Evolutionary conservation across 2,113 vertebrate genomes (phyloP), one percentile per base, ranked within the genome.

Genomic region (Colistium nudipinnis): DNA sequence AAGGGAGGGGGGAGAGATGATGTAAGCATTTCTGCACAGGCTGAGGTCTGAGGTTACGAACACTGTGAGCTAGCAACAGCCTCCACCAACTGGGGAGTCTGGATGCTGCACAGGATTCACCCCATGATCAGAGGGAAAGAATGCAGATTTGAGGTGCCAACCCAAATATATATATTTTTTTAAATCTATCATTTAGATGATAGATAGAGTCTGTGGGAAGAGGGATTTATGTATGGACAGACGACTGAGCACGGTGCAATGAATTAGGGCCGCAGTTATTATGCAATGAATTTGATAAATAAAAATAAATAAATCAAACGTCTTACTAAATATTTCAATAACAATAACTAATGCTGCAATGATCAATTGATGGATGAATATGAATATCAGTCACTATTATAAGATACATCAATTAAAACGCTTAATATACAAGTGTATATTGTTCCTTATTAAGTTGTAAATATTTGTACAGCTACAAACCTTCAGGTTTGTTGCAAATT

Each of bases 11-110:
- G 19, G 51, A 35, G 54, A 24, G 73, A 77, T 86, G 86, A 88
- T 82, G 73, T 74, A 86, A 89, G 83, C 61, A 68, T 86, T 84
- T 82, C 66, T 82, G 73, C 57, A 77, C 51, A 63, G 54, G 70
- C 82, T 83, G 81, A 89, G 87, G 78, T 81, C 79, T 81, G 75
- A 67, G 74, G 80, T 84, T 86, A 76, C 76, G 69, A 82, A 78
- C 78, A 63, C 60, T 64, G 76, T 85, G 79, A 86, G 80, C 69
- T 75, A 78, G 71, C 81, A 76, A 33, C 62, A 79, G 64, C 80
- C 67, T 67, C 80, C 61, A 83, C 78, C 78, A 87, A 78, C 80
- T 83, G 86, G 80, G 69, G 67, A 73, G 60, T 73, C 13, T 7
- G 41, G 80, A 83, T 66, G 80, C 59, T 70, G 78, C 55, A 74